Base-by-base conservation (phyloP, 92 coral and sea anemone species). In the Siderastrea siderea region DNA sequence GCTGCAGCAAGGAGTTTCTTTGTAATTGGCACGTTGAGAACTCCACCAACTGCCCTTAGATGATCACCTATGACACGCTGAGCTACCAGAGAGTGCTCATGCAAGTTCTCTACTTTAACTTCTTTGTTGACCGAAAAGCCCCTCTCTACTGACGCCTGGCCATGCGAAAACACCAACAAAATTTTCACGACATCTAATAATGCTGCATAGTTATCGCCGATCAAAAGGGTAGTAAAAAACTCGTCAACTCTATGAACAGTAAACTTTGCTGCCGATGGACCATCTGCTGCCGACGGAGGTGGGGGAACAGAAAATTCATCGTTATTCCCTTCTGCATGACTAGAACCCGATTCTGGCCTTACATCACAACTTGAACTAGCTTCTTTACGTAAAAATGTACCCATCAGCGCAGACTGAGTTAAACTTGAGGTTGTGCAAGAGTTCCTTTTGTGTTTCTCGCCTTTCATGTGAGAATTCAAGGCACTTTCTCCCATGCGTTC, bases 401-500 rank as follows among this genome's bases (percentile, higher is more conserved):
- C 15, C 84, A 79, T 79, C 53, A 79, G 84, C 57, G 61, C 10
- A 61, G 84, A 79, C 73, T 79, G 84, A 45, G 84, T 45, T 19
- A 73, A 79, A 62, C 50, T 64, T 64, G 57, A 79, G 14, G 72
- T 17, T 79, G 71, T 72, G 26, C 55, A 50, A 44, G 51, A 50
- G 58, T 62, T 63, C 84, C 79, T 54, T 63, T 81, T 82, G 53
- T 88, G 88, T 66, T 89, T 83, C 81, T 83, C 74, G 55, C 88
- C 75, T 83, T 83, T 90, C 79, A 26, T 58, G 17, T 81, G 91
- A 74, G 86, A 81, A 71, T 72, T 60, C 46, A 80, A 71, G 4
- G 84, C 83, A 38, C 90, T 90, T 59, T 90, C 90, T 51, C 83
- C 83, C 90, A 77, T 73, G 61, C 64, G 47, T 85, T 82, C 90